Evolutionary conservation across 2,888 invertebrate species (phyloP).

Genomic region (Aproaerema taeniolella): DNA sequence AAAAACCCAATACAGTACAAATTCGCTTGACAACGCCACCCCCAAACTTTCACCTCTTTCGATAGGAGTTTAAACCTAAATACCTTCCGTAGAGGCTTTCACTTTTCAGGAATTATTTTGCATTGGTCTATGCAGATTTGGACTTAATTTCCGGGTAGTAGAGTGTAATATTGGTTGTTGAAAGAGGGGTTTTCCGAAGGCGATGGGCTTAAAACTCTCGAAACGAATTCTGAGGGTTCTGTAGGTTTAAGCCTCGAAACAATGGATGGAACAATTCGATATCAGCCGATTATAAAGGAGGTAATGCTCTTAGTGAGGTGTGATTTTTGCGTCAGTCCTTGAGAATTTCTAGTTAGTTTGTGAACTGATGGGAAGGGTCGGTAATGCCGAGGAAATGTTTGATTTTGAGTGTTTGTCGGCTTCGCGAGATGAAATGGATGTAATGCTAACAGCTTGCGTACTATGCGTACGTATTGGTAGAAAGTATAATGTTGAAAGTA

Average conservation of each 20-base stretch:
- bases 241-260: constrained; percentile 63
- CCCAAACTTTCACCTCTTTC: constrained; percentile 76
- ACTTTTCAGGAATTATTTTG: constrained; percentile 74
- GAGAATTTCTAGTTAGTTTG: constrained; percentile 1
- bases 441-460: too few relatives aligned
- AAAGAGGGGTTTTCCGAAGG: constrained; percentile 54
- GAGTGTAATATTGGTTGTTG: constrained; percentile 33
- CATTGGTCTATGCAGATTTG: constrained; percentile 29
- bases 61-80: constrained; percentile 76
- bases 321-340: constrained; percentile 47
- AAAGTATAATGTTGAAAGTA: too few relatives aligned
- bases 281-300: constrained; percentile 72
- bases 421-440: too few relatives aligned
- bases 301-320: constrained; percentile 73
- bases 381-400: too few relatives aligned
- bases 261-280: constrained; percentile 74
- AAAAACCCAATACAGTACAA: constrained; percentile 29
- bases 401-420: too few relatives aligned
- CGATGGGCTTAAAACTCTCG: constrained; percentile 72
- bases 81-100: constrained; percentile 75
- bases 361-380: too few relatives aligned
- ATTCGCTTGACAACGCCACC: constrained; percentile 30
- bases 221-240: constrained; percentile 66
- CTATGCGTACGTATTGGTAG: too few relatives aligned
- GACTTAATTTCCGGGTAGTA: constrained; percentile 34